Conservation (phyloP, 2,113 vertebrate species). For the Formicarius rufipectus region DNA sequence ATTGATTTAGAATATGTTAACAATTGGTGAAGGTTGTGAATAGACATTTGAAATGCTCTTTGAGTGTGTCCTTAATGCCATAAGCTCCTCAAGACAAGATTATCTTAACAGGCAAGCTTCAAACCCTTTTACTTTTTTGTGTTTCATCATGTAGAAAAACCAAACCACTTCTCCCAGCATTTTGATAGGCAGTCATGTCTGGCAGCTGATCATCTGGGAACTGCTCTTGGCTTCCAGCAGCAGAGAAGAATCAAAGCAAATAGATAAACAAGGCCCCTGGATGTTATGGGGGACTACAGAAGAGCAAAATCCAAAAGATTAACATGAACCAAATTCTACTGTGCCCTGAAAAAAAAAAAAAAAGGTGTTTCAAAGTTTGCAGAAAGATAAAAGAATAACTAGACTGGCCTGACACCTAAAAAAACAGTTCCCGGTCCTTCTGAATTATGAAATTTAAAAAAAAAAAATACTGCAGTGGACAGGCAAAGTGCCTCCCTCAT, state of each 20-base stretch:
- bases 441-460: background rate
- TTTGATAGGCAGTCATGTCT: background rate
- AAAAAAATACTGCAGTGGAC: rapidly evolving
- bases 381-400: background rate
- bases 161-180: background rate
- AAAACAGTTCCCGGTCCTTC: background rate
- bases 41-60: background rate
- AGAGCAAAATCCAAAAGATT: background rate
- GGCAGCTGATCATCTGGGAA: background rate
- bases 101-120: background rate
- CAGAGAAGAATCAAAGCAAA: background rate
- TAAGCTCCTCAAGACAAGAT: background rate
- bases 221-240: background rate
- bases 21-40: background rate
- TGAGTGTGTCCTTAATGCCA: background rate
- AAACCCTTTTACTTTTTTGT: background rate
- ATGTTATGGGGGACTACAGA: background rate
- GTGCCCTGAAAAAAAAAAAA: background rate
- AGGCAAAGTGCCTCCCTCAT: background rate
- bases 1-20: background rate
- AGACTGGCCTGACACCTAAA: background rate
- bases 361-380: background rate
- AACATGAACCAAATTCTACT: background rate
- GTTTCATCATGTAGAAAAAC: background rate
- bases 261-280: background rate